Base-by-base conservation (phyloP, 2,797 vertebrate genomes). In the Lemur catta region DNA sequence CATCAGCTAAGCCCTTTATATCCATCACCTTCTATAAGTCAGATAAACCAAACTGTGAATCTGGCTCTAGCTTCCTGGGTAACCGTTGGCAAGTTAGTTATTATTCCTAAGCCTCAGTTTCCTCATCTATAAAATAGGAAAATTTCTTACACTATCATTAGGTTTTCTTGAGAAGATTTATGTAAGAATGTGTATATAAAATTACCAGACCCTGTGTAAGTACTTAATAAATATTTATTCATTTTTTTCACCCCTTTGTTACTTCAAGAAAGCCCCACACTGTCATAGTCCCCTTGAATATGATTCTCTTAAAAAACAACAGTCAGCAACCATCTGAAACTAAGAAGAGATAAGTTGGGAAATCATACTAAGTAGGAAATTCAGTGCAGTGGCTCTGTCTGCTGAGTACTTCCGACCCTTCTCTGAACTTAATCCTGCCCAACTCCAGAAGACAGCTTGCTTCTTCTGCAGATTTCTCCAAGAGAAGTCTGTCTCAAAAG, bases 181-280 rank as follows among this genome's bases (percentile, higher is more conserved):
- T 41, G 0, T 38, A 74, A 89, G 41, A 89, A 75, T 0, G 4
- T 67, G 2, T n/a, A 61, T 50, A 4, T 48, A 74, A 94, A 95
- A 90, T 84, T 84, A 86, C 20, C 35, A 91, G 74, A 38, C 4
- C 41, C 20, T 89, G 2, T 65, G 1, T 55, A 95, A 92, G 55
- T 43, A 11, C 26, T 95, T 38, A 78, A 82, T 35, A 95, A 94
- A 91, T 90, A 92, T 50, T 93, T 41, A 76, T 57, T 93, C 7
- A 80, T 96, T 84, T 65, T 65, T 33, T 18, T 61, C 26, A 59
- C 48, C 7, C 4, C 30, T 86, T 65, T 41, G 24, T 81, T 91
- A 63, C 48, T 87, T 82, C 55, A 93, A 90, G 48, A 80, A 72
- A 92, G 7, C 5, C 6, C 38, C 11, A 95, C 6, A 65, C 22